Evolutionary conservation across 1,140 invertebrate genomes (phyloP), one percentile per base, ranked within the genome.

Genomic region (Eulimnadia texana): DNA sequence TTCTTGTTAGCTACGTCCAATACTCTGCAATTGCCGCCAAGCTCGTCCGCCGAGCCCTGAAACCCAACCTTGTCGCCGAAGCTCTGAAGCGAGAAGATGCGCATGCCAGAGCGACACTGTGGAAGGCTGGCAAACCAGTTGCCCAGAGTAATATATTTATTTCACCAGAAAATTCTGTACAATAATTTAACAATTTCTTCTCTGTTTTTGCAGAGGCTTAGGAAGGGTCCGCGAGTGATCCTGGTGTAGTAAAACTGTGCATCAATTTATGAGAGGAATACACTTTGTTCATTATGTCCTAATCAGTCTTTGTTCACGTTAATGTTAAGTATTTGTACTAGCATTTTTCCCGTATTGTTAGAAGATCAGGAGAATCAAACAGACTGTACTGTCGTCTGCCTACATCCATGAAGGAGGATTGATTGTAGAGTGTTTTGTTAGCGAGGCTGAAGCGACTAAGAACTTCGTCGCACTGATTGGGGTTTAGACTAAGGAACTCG

Each of bases 21-120:
- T 95, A 90, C 71, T 93, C 90, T 25, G 86, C 85, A 70, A 90
- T 93, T 70, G 88, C 89, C 68, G 90, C 90, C 11, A 83, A 79
- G 70, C 73, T 90, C 33, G 75, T 93, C 51, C 79, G 91, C 24
- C 76, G 83, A 69, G 80, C 86, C 20, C 71, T 95, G 61, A 93
- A 91, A 72, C 68, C 79, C 0, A 84, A 91, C 33, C 64, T 86
- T 0, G 79, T 76, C 68, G 74, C 73, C 16, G 88, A 88, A 57
- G 89, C 90, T 50, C 67, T 77, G 6, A 90, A 87, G 70, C 78
- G 89, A 62, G 82, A 86, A 68, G 82, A 82, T 63, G 81, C 80
- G 25, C 78, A 79, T 64, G 81, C 92, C 27, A 86, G 82, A 71
- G 84, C 92, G 63, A 89, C 86, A 19, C 81, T 82, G 64, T 94